Evolutionary conservation across 2,888 invertebrate species (phyloP), one percentile per base, ranked within the genome.

Genomic region (Parthenolecanium corni): DNA sequence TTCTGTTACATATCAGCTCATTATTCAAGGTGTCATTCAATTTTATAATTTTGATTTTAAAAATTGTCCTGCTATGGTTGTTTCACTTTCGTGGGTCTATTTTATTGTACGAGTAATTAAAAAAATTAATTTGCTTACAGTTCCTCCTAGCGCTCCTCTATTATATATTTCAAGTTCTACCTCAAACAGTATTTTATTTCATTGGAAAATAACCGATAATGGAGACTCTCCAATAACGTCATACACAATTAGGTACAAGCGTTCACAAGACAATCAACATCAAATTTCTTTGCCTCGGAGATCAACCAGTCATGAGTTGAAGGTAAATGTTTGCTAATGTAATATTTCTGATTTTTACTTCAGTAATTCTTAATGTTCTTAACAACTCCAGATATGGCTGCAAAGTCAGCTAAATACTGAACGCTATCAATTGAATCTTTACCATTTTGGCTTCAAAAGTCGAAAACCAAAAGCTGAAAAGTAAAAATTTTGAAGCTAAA

Each of bases 91-190:
- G n/a, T n/a, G n/a, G n/a, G n/a, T n/a, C n/a, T n/a, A n/a, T n/a
- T n/a, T n/a, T n/a, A n/a, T n/a, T n/a, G n/a, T n/a, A n/a, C n/a
- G n/a, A n/a, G n/a, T n/a, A n/a, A n/a, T n/a, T n/a, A n/a, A n/a
- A n/a, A n/a, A n/a, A n/a, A n/a, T n/a, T 44, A 5, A 31, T 31
- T 31, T 31, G 31, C 9, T 69, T 69, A 5, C 70, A 81, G 86
- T 86, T 52, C 85, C 86, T 11, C 88, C 88, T 0, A 78, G 79
- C 38, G 81, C 86, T 0, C 88, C 89, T 0, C 77, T 82, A 4
- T 74, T 88, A 2, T 84, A 84, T 68, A 82, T 87, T 3, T 84
- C 84, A 3, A 84, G 85, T 70, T 84, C 85, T 2, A 87, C 87
- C 0, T 82, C 84, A 54, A 82, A 82, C 68, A 85, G 86, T 67